Evolutionary conservation across 1,140 invertebrate species (phyloP), one percentile per base, ranked within the genome.

Genomic region (Caenorhabditis brenneri): DNA sequence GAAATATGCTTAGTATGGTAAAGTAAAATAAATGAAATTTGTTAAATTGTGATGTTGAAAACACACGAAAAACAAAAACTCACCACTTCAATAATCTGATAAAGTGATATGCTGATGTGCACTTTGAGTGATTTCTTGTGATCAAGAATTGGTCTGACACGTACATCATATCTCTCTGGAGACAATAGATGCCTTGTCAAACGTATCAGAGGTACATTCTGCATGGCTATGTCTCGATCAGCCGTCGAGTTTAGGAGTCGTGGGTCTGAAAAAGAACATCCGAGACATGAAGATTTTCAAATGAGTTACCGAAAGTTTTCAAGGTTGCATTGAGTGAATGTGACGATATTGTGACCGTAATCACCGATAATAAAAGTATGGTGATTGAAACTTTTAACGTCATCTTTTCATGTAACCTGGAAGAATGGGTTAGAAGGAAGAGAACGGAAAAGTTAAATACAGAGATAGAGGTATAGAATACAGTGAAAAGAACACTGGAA

Each of bases 61-160:
- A 69, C 15, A 31, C 3, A 46, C 10, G 79, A 74, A 19, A 31
- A n/a, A 27, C 10, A 0, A n/a, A 5, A 49, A 87, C 87, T 81
- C 31, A 88, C 87, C 39, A 88, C 88, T 88, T 88, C 88, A 31
- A 89, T 88, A 15, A 89, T 85, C 78, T 90, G 89, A 84, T 90
- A 90, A 4, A 90, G 83, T 22, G 84, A 88, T 84, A 90, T 90
- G 79, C 86, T 88, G 79, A 90, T 90, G 82, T 90, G 85, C 24
- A 90, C 88, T 84, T 89, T 86, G 29, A 89, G 78, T 4, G 89
- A 80, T 80, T 87, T 88, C 42, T 85, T 82, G 82, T 91, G 89
- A 65, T 91, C 86, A 39, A 82, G 53, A 42, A 88, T 85, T 4
- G 89, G 89, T 16, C 89, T 88, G 7, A 90, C 89, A n/a, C 89